phyloP scores from a whole-genome alignment of 2,888 invertebrate genomes.

The Netelia virgata region DNA sequence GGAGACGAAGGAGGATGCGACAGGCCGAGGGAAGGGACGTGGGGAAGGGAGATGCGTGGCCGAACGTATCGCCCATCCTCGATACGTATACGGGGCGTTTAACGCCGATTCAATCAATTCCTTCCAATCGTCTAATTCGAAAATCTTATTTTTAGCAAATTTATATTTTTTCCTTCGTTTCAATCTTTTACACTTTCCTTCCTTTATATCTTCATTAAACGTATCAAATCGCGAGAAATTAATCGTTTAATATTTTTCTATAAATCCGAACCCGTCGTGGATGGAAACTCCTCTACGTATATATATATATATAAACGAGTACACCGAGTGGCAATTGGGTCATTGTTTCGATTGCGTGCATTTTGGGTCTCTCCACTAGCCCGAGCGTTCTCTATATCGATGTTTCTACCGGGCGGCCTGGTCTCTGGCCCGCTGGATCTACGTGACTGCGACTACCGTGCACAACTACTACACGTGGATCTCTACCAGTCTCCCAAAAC shows the following conservation, averaged over 20 bases:
- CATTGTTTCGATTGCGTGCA: conserved; percentile 79
- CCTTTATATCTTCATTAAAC: no score
- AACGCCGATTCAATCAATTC: neutral
- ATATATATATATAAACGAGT: neutral
- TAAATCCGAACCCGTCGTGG: no score
- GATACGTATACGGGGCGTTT: conserved; percentile 2
- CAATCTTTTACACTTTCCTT: no score
- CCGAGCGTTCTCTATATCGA: conserved; percentile 8
- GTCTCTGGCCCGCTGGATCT: neutral
- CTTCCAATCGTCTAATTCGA: neutral
- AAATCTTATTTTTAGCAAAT: neutral
- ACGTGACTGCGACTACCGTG: conserved; percentile 26
- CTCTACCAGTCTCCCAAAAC: neutral
- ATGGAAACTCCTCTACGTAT: neutral
- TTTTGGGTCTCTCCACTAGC: conserved; percentile 8
- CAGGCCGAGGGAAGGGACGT: conserved; percentile 13
- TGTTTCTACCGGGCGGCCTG: conserved; percentile 31
- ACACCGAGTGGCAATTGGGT: conserved; percentile 76
- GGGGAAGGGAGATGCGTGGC: conserved; percentile 19
- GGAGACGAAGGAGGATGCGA: conserved; percentile 64
- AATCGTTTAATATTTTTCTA: neutral
- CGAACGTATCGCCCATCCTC: neutral
- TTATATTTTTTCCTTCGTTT: no score
- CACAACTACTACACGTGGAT: conserved; percentile 20
- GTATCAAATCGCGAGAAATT: neutral